These are phyloP conservation scores for Australoheros facetus DNA, from an alignment of 2,797 vertebrate genomes.

Conservation along the genomic window DNA sequence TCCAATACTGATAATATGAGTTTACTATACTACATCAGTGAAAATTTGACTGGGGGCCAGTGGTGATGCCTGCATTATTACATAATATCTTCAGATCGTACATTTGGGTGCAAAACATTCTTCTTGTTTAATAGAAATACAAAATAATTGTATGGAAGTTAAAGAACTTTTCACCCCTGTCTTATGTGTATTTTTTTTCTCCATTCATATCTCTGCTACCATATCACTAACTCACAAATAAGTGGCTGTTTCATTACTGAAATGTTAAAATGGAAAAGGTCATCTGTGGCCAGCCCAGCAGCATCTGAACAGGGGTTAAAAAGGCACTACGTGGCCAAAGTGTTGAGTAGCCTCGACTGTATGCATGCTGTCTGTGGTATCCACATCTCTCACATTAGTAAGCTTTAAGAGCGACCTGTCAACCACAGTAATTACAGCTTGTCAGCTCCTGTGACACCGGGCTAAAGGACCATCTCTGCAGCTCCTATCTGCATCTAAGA, in stretches of 20 bases:
- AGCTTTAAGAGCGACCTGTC: conserved; percentile 60
- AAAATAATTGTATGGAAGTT: background rate
- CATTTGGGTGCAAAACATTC: background rate
- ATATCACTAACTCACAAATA: conserved; percentile 53
- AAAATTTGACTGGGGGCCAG: background rate
- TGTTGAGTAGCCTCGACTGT: conserved; percentile 33
- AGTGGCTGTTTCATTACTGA: conserved; percentile 38
- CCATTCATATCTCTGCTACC: conserved; percentile 5
- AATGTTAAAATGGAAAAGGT: conserved; percentile 52
- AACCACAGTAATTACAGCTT: conserved; percentile 71
- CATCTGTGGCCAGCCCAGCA: conserved; percentile 31
- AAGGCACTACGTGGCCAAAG: conserved; percentile 46
- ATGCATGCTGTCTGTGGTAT: conserved; percentile 26
- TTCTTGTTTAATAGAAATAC: background rate
- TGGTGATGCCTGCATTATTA: background rate
- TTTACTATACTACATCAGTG: background rate
- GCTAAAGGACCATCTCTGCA: conserved; percentile 63
- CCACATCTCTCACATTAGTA: conserved; percentile 58
- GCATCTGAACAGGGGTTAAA: conserved; percentile 36
- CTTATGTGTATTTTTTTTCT: background rate
- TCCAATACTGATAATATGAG: background rate
- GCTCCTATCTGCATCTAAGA: conserved; percentile 47
- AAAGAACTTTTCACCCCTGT: background rate
- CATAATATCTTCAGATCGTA: background rate
- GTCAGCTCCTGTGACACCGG: conserved; percentile 68